Conservation (phyloP, 2,888 invertebrate genomes). For the Lycaena phlaeas region DNA sequence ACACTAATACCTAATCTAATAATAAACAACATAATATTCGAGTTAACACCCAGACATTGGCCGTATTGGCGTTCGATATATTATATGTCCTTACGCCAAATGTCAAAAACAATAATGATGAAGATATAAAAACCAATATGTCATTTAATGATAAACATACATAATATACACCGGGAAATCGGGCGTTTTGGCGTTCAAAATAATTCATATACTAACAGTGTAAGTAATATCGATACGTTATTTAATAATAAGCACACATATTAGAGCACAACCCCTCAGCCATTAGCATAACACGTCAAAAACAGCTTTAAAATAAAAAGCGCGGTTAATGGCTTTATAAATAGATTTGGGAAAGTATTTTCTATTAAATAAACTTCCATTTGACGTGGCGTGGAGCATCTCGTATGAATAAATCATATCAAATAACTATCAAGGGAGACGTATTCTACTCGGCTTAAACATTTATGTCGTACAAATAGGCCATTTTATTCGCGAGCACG, state of each 20-base stretch:
- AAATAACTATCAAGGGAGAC: conserved; percentile 78
- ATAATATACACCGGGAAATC: too few relatives aligned
- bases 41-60: too few relatives aligned
- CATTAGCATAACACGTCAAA: conserved; percentile 57
- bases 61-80: too few relatives aligned
- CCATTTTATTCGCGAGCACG: conserved; percentile 12
- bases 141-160: too few relatives aligned
- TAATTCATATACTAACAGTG: too few relatives aligned
- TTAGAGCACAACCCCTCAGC: conserved; percentile 30
- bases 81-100: too few relatives aligned
- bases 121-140: too few relatives aligned
- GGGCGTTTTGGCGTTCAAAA: too few relatives aligned
- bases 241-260: neutral
- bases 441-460: neutral
- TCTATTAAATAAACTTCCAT: conserved; percentile 71
- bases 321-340: conserved; percentile 64
- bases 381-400: conserved; percentile 44
- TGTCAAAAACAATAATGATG: too few relatives aligned
- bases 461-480: conserved; percentile 1
- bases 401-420: conserved; percentile 81
- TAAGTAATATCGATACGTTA: too few relatives aligned
- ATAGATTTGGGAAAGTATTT: conserved; percentile 66
- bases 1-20: too few relatives aligned
- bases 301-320: conserved; percentile 58
- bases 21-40: too few relatives aligned